phyloP scores from a whole-genome alignment of 37 sponge, comb jelly and placozoan species.

The Spongia lamella region DNA sequence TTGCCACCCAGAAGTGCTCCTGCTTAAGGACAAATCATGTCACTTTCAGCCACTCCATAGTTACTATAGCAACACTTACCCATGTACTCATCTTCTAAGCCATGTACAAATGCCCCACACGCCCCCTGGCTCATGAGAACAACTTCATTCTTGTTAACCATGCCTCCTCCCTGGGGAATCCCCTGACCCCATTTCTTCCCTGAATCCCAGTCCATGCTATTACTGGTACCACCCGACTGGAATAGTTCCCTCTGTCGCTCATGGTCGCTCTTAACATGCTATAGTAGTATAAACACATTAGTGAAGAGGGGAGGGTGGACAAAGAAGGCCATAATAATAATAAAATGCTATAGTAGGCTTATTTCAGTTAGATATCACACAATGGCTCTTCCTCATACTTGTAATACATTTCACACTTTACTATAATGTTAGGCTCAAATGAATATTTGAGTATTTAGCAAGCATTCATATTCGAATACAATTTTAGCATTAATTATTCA shows the following conservation, averaged over 20 bases:
- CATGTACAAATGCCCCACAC: constrained; percentile 94
- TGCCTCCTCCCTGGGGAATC: constrained; percentile 37
- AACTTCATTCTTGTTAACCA: neutral
- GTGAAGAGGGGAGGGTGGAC: neutral
- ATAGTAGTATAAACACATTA: neutral
- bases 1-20: no score
- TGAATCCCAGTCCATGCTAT: constrained; percentile 57
- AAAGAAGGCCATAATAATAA: neutral
- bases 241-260: constrained; percentile 58
- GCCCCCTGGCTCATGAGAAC: constrained; percentile 77
- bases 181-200: constrained; percentile 54
- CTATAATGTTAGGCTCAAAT: no score
- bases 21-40: no score
- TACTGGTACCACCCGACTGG: constrained; percentile 18
- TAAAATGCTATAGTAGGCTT: neutral
- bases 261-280: constrained; percentile 79
- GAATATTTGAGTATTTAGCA: no score
- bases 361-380: no score
- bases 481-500: no score
- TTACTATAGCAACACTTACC: constrained; percentile 28
- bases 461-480: no score
- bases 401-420: no score
- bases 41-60: neutral
- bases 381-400: no score
- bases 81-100: constrained; percentile 90